Conservation (phyloP, 2,113 vertebrate genomes). For the Peucedramus taeniatus region DNA sequence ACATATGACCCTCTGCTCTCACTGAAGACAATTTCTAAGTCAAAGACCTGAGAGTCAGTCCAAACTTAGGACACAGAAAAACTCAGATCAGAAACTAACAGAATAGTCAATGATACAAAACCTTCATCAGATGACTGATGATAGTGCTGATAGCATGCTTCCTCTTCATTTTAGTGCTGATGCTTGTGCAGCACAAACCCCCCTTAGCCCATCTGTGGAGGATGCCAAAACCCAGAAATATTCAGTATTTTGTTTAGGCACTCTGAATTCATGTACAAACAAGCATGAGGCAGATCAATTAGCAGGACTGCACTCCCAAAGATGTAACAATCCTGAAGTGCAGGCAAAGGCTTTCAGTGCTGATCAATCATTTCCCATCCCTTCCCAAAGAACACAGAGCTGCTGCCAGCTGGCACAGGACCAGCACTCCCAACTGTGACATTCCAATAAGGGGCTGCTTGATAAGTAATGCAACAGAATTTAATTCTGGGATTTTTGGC, state of each 20-base stretch:
- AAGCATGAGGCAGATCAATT: neutral
- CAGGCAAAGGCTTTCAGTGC: neutral
- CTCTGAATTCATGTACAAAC: neutral
- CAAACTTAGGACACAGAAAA: neutral
- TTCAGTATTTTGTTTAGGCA: neutral
- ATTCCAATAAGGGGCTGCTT: neutral
- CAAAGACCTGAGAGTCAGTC: neutral
- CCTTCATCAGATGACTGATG: neutral
- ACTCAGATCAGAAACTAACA: neutral
- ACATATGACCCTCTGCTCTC: neutral
- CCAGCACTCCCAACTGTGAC: neutral
- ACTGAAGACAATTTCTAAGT: neutral
- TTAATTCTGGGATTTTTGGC: neutral
- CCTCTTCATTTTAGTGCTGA: neutral
- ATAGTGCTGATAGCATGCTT: neutral
- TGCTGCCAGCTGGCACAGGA: neutral
- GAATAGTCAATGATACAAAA: neutral
- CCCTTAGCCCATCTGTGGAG: neutral
- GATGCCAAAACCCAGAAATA: neutral
- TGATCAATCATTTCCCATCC: neutral
- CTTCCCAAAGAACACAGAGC: neutral
- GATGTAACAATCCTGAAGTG: neutral
- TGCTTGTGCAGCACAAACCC: neutral
- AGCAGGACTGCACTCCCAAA: neutral
- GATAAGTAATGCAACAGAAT: neutral